A percentile compares a stretch with the other conserved stretches of the same genome.
These are phyloP conservation scores for Craseonycteris thonglongyai DNA, from an alignment of 2,113 vertebrate genomes.

Conservation along the genomic window DNA sequence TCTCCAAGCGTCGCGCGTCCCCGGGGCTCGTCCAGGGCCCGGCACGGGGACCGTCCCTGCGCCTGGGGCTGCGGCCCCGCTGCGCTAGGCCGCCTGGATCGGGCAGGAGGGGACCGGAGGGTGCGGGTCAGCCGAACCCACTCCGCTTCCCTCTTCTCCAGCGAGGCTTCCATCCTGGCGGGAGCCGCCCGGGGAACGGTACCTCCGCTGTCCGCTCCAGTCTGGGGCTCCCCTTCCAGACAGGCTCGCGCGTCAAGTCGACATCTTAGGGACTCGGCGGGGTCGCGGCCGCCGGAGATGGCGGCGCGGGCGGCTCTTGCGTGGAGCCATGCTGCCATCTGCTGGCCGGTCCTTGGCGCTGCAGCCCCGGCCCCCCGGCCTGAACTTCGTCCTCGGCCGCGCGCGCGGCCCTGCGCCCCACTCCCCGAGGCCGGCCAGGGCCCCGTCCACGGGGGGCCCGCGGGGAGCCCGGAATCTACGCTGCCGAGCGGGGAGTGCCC, in stretches of 20 bases:
- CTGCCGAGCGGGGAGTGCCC: constrained; percentile 80
- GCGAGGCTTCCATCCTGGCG: neutral
- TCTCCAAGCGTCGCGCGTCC: neutral
- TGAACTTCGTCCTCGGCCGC: neutral
- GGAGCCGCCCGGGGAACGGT: neutral
- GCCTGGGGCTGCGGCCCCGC: neutral
- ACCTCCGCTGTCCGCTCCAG: neutral
- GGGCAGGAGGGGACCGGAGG: neutral
- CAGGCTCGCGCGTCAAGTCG: constrained; percentile 76
- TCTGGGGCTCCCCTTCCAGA: neutral
- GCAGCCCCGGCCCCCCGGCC: neutral
- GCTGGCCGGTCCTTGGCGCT: constrained; percentile 44
- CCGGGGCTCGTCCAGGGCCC: neutral
- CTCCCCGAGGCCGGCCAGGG: neutral
- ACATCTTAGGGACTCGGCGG: constrained; percentile 80
- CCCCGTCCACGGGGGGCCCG: neutral
- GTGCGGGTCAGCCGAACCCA: neutral
- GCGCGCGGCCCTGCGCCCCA: neutral
- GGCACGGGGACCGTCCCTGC: neutral
- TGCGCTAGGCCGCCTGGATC: neutral
- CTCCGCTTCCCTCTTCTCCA: neutral
- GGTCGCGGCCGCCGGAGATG: constrained; percentile 67
- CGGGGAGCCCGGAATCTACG: constrained; percentile 78
- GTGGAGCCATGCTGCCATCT: constrained; percentile 89
- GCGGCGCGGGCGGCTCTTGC: constrained; percentile 61